Percentiles rank a stretch among this genome's conserved stretches.
These are phyloP conservation scores for Cassiopea andromeda DNA, from an alignment of 30 jellyfish, hydroid and myxozoan genomes.

Conservation along the genomic window DNA sequence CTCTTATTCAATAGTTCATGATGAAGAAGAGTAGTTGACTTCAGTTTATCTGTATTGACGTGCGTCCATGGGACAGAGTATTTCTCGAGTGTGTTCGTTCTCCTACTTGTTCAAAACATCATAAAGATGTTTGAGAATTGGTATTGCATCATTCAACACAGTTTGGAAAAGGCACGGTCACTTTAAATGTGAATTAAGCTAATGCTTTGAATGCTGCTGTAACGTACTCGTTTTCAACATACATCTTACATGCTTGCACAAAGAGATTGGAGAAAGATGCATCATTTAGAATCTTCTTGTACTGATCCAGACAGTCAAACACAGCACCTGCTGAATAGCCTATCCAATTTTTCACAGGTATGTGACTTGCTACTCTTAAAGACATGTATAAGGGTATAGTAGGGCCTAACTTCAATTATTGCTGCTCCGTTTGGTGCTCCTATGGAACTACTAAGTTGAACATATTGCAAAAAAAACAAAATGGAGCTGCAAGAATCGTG, in stretches of 20 bases:
- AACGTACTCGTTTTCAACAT: neutral
- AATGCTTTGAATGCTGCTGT: neutral
- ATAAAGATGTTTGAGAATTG: neutral
- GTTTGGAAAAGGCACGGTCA: neutral
- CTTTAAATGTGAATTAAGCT: neutral
- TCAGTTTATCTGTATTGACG: neutral
- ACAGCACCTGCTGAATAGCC: neutral
- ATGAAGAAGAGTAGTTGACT: neutral
- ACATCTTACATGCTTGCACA: neutral
- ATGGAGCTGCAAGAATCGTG: too few species aligned
- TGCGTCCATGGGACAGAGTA: neutral
- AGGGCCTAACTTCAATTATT: too few species aligned
- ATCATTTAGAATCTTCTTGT: neutral
- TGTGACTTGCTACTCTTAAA: too few species aligned
- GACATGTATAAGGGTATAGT: too few species aligned
- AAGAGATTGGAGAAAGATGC: neutral
- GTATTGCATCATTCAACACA: neutral
- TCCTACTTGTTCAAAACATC: neutral
- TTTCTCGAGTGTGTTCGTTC: neutral
- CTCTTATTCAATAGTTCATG: neutral
- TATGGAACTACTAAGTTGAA: too few species aligned
- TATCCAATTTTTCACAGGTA: too few species aligned
- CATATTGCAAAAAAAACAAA: too few species aligned
- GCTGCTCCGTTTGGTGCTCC: too few species aligned
- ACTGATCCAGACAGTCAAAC: neutral